Evolutionary conservation across 2,888 invertebrate genomes (phyloP), one percentile per base, ranked within the genome.

Genomic region (Anthrax anthrax): DNA sequence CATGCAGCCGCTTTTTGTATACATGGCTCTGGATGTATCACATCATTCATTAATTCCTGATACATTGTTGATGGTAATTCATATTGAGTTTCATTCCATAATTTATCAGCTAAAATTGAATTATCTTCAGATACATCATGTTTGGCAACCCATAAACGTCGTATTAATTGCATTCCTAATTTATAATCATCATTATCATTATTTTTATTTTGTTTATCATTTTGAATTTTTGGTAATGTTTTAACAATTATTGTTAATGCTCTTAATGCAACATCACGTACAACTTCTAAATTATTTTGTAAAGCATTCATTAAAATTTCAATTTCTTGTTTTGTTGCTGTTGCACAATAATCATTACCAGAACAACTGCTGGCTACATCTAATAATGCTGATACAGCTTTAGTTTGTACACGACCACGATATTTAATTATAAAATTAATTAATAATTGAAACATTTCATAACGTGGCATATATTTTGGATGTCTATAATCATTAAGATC

Each of bases 1-100:
- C 75, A 71, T 0, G 94, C 84, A 0, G 88, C 84, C 2, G 94
- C 83, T 52, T 80, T 77, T 62, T 95, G 86, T 43, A 95, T 77
- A 44, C 83, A 80, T 57, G 84, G 80, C 42, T 87, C 82, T 0
- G 84, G 79, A 69, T 91, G 88, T 55, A 83, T 81, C 37, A 87
- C 72, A 63, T 90, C 85, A 18, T 64, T 63, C 55, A 87, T 72
- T 49, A 75, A 58, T 45, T 63, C 59, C 9, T 63, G 58, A 63
- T 71, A 70, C 43, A 73, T 57, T 17, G 57, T 53, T 9, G 63
- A 61, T 3, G 77, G 72, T 36, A 73, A 69, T 13, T 67, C 60
- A 49, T 81, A 65, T n/a, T 70, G 60, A 2, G 74, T 70, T 12
- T 64, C 61, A 19, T 71, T 65, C 83, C 83, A 84, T n/a, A 84